Evolutionary conservation across 2,888 invertebrate genomes (phyloP).

Genomic region (Lysandra bellargus): DNA sequence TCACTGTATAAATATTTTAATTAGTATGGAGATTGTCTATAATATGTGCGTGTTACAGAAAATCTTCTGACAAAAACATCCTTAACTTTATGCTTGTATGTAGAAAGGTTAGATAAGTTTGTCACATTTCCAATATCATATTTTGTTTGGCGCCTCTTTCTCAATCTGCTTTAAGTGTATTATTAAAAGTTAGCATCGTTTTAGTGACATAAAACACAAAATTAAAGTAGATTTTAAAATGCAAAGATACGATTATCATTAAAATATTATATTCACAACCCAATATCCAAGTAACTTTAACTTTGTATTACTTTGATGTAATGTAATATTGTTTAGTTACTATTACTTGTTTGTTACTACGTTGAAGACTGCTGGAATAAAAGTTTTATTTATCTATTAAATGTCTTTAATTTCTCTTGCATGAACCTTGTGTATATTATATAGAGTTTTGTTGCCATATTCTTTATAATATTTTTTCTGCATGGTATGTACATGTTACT

Average conservation of each 20-base stretch:
- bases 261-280: background rate
- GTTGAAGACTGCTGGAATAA: constrained; percentile 69
- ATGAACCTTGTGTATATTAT: constrained; percentile 32
- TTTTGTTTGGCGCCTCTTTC: background rate
- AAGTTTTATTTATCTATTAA: constrained; percentile 60
- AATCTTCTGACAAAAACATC: background rate
- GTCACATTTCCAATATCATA: constrained; percentile 26
- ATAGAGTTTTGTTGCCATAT: constrained; percentile 20
- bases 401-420: constrained; percentile 60
- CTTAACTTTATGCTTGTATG: background rate
- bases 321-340: constrained; percentile 34
- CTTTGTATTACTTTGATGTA: constrained; percentile 12
- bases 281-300: background rate
- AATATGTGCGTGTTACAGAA: background rate
- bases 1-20: background rate
- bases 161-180: background rate
- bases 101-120: constrained; percentile 24
- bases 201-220: background rate
- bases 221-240: background rate
- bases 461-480: constrained; percentile 21
- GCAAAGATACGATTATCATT: constrained; percentile 10
- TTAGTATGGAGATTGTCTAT: too few relatives aligned
- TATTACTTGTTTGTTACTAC: constrained; percentile 41
- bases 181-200: background rate
- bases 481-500: background rate